Conservation (phyloP, 2,797 vertebrate species). For the Hippoglossus hippoglossus region DNA sequence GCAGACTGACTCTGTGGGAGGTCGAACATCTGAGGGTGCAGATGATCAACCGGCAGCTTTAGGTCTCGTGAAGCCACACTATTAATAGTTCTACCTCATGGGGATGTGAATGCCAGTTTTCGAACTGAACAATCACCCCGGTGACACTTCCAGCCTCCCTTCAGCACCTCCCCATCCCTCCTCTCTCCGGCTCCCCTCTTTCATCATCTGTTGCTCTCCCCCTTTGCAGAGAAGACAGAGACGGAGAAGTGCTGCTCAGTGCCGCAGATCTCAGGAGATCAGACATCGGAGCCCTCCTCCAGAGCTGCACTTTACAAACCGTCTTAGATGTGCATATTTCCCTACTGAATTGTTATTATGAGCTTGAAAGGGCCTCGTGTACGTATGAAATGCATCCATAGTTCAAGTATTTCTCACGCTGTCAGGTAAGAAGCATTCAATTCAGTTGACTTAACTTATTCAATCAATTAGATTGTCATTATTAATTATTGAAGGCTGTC, state of each 20-base stretch:
- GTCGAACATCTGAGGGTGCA: slow-evolving; percentile 30
- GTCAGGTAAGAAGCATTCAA: slow-evolving; percentile 24
- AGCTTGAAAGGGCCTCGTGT: slow-evolving; percentile 13
- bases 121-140: slow-evolving; percentile 48
- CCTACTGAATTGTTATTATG: neutral
- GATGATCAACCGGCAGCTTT: slow-evolving; percentile 28
- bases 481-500: slow-evolving; percentile 54
- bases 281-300: slow-evolving; percentile 19
- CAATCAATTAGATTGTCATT: slow-evolving; percentile 50
- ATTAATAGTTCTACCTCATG: slow-evolving; percentile 44
- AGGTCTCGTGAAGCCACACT: slow-evolving; percentile 31
- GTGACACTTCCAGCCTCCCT: slow-evolving; percentile 48
- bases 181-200: slow-evolving; percentile 3
- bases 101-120: slow-evolving; percentile 37
- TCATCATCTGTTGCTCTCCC: slow-evolving; percentile 26
- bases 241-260: slow-evolving; percentile 10
- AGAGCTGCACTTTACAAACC: neutral
- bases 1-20: slow-evolving; percentile 25
- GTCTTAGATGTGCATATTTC: slow-evolving; percentile 5
- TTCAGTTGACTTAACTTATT: slow-evolving; percentile 38
- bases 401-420: slow-evolving; percentile 3
- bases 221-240: slow-evolving; percentile 29
- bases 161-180: slow-evolving; percentile 30
- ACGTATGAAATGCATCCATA: slow-evolving; percentile 12
- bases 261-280: slow-evolving; percentile 27